Percentiles rank a stretch among this genome's conserved stretches.
These are phyloP conservation scores for Panthera tigris DNA, from an alignment of 2,113 vertebrate genomes.

Conservation along the genomic window DNA sequence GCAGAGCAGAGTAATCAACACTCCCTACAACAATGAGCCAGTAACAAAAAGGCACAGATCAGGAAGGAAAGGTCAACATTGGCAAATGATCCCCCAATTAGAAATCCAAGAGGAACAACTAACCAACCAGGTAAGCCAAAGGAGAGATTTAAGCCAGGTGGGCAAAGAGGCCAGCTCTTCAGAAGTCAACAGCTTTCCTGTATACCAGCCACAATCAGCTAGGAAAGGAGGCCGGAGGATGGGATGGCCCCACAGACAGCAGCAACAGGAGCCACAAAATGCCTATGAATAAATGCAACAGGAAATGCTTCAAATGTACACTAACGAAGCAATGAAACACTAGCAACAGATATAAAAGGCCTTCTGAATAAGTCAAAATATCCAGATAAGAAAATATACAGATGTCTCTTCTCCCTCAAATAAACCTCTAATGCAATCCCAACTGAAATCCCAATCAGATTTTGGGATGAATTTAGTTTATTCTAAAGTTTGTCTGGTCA, in stretches of 20 bases:
- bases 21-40: neutral
- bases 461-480: neutral
- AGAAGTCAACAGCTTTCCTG: neutral
- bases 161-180: too few species aligned
- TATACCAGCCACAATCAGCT: neutral
- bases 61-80: neutral
- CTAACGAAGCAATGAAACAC: neutral
- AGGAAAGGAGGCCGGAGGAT: neutral
- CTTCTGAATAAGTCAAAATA: neutral
- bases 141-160: neutral
- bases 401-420: neutral
- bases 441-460: neutral
- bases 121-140: neutral
- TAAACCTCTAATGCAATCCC: neutral
- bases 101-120: neutral
- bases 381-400: neutral
- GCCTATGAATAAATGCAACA: neutral
- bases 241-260: fast-evolving
- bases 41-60: neutral
- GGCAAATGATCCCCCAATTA: neutral
- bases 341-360: neutral
- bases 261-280: too few species aligned
- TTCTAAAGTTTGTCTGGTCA: neutral
- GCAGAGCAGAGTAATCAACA: neutral
- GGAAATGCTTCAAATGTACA: fast-evolving